Percentiles rank a stretch among this genome's conserved stretches.
phyloP scores from a whole-genome alignment of 2,888 invertebrate genomes.

The Pheosia tremula region DNA sequence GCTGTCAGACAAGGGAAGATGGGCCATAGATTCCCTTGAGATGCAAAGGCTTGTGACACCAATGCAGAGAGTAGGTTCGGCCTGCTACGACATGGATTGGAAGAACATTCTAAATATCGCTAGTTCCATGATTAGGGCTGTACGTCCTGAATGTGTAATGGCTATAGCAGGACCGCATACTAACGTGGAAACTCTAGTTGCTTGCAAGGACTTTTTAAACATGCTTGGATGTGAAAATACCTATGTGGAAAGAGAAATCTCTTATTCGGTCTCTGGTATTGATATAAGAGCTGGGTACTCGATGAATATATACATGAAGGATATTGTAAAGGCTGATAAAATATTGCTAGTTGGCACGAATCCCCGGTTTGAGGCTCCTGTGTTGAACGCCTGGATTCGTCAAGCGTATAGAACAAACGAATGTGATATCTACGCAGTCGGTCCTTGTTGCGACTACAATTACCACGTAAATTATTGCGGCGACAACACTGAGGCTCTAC shows the following conservation, averaged over 20 bases:
- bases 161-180: constrained; percentile 70
- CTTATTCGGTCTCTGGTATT: constrained; percentile 41
- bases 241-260: constrained; percentile 60
- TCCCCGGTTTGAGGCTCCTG: constrained; percentile 98
- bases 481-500: constrained; percentile 38
- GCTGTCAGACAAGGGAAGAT: constrained; percentile 98
- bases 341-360: constrained; percentile 98
- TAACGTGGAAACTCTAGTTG: constrained; percentile 72
- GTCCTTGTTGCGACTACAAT: constrained; percentile 94
- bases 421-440: constrained; percentile 92
- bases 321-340: constrained; percentile 89
- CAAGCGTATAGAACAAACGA: constrained; percentile 97
- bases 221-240: constrained; percentile 65
- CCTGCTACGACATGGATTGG: constrained; percentile 94
- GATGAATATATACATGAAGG: constrained; percentile 88
- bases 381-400: constrained; percentile 96
- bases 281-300: constrained; percentile 72
- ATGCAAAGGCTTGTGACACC: constrained; percentile 97
- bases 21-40: constrained; percentile 98
- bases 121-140: constrained; percentile 85
- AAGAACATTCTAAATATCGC: constrained; percentile 92
- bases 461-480: constrained; percentile 84
- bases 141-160: constrained; percentile 81
- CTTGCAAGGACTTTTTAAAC: constrained; percentile 71
- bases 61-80: constrained; percentile 90